Conservation (phyloP, 2,797 vertebrate genomes). For the Ceyx erithaca region DNA sequence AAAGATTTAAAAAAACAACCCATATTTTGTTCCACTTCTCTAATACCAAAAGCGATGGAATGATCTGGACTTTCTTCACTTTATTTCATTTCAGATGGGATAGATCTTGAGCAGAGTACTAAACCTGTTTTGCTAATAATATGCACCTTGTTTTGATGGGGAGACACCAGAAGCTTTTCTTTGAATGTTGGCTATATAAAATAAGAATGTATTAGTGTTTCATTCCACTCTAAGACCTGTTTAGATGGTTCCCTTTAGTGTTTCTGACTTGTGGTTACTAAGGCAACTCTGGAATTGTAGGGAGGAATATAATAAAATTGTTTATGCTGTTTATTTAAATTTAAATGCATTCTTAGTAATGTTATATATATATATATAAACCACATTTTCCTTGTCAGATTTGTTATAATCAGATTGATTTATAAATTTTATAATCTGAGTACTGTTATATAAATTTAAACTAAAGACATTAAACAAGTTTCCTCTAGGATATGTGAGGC, state of each 20-base stretch:
- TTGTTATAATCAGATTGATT: not conserved
- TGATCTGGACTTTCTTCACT: not conserved
- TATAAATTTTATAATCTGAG: not conserved
- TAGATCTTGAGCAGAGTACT: not conserved
- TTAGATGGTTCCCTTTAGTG: not conserved
- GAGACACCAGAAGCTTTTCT: accelerated
- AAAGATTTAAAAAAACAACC: not conserved
- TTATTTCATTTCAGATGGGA: not conserved
- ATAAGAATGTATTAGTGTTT: slow-evolving; percentile 10
- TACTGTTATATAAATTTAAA: not conserved
- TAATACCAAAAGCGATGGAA: not conserved
- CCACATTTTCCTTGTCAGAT: not conserved
- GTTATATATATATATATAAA: not conserved
- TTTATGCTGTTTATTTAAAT: not conserved
- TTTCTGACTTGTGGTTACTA: slow-evolving; percentile 6
- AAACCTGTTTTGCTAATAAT: accelerated
- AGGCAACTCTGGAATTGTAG: not conserved
- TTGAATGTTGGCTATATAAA: not conserved
- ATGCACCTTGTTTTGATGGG: accelerated
- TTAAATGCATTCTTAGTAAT: not conserved
- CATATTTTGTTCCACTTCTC: not conserved
- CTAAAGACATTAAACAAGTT: not conserved
- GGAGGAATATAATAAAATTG: not conserved
- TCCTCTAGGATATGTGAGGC: not conserved
- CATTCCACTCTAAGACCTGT: not conserved